Conservation (phyloP, 2,888 invertebrate species). For the Beris chalybata region DNA sequence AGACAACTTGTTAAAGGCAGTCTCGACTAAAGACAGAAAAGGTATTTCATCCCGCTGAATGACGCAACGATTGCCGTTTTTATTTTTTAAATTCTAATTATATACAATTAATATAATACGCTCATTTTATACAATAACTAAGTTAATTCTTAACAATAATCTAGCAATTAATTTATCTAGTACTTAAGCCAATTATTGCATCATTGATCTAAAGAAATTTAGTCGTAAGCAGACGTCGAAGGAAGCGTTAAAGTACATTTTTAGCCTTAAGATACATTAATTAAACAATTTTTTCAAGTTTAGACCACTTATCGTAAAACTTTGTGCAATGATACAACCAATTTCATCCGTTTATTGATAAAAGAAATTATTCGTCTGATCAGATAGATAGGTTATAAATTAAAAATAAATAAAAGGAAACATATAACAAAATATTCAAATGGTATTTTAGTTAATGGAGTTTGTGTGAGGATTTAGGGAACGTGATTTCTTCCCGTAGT, state of each 20-base stretch:
- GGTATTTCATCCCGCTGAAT: not conserved
- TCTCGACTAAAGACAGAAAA: not conserved
- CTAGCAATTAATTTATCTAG: slow-evolving; percentile 17
- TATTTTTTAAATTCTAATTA: not conserved
- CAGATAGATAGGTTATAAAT: slow-evolving; percentile 25
- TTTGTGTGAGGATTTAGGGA: too few relatives aligned
- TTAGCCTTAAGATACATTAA: not conserved
- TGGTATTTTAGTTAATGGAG: too few relatives aligned
- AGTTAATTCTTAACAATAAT: slow-evolving; percentile 14
- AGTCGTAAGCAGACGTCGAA: slow-evolving; percentile 3
- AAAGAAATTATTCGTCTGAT: slow-evolving; percentile 20
- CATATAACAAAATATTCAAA: not conserved
- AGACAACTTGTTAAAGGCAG: slow-evolving; percentile 53
- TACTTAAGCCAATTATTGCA: slow-evolving; percentile 18
- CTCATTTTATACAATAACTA: slow-evolving; percentile 25
- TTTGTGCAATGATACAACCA: too few relatives aligned
- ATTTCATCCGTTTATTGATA: not conserved
- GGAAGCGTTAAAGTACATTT: not conserved
- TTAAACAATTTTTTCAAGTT: not conserved
- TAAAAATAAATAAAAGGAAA: slow-evolving; percentile 2
- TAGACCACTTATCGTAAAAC: not conserved
- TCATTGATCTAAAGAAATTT: slow-evolving; percentile 10
- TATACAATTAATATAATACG: slow-evolving; percentile 9
- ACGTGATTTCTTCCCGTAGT: too few relatives aligned
- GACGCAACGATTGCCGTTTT: not conserved